Conservation (phyloP, 2,797 vertebrate species). For the Characodon lateralis region DNA sequence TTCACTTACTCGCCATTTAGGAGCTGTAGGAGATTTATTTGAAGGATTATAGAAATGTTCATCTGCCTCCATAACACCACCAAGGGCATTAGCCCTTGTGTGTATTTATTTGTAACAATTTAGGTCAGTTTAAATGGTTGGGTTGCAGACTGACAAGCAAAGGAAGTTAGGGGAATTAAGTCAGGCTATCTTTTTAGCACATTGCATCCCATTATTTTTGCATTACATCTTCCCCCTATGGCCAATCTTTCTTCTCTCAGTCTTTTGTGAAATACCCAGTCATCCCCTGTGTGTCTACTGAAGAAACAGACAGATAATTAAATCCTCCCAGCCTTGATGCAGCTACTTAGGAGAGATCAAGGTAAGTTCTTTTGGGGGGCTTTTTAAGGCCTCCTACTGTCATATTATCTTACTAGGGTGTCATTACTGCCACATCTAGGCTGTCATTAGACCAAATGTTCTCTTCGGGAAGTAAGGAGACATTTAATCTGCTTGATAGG, state of each 20-base stretch:
- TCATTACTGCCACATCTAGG: conserved; percentile 73
- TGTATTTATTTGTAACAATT: conserved; percentile 31
- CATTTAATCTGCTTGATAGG: conserved; percentile 45
- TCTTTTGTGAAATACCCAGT: conserved; percentile 58
- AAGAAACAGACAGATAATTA: conserved; percentile 77
- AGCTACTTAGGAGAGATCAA: conserved; percentile 78
- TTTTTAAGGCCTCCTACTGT: conserved; percentile 65
- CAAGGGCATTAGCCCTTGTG: conserved; percentile 36
- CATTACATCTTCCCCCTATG: conserved; percentile 32
- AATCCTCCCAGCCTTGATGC: conserved; percentile 72
- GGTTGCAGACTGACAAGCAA: conserved; percentile 15
- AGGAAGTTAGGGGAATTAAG: conserved; percentile 21
- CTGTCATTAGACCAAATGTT: conserved; percentile 66
- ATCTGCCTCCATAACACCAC: conserved; percentile 61
- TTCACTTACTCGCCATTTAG: conserved; percentile 26
- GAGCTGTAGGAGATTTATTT: conserved; percentile 74
- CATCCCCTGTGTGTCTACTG: conserved; percentile 65
- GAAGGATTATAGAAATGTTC: conserved; percentile 69
- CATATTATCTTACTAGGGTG: conserved; percentile 76
- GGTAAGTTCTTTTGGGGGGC: conserved; percentile 66
- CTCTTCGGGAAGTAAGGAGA: conserved; percentile 47
- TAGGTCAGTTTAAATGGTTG: conserved; percentile 16
- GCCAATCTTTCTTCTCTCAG: conserved; percentile 44
- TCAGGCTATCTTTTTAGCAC: conserved; percentile 30
- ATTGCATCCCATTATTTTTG: conserved; percentile 54